A percentile compares a stretch with the other conserved stretches of the same genome.
Evolutionary conservation across 2,888 invertebrate species (phyloP).

Genomic region (Dorcus hopei): DNA sequence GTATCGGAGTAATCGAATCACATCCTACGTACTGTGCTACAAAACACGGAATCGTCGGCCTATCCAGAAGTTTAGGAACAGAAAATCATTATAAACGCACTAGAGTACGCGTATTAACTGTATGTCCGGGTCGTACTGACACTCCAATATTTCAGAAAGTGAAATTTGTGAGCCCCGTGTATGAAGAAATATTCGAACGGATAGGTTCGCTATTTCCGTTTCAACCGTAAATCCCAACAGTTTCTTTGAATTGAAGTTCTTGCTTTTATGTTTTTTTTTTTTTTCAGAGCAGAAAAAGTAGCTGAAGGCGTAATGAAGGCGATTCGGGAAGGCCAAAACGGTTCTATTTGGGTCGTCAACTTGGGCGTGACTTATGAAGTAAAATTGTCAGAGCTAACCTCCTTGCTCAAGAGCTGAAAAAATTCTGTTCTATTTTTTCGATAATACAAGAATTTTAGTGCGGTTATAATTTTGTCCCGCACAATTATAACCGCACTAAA

Average conservation of each 20-base stretch:
- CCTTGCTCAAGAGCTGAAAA: too few relatives aligned
- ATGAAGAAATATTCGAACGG: neutral
- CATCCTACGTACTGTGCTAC: conserved; percentile 8
- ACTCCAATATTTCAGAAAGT: neutral
- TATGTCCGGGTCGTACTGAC: conserved; percentile 11
- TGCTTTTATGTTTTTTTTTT: too few relatives aligned
- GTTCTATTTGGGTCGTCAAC: conserved; percentile 50
- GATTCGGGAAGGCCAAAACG: conserved; percentile 44
- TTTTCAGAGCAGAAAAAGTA: conserved; percentile 41
- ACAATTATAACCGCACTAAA: too few relatives aligned
- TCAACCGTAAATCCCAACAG: too few relatives aligned
- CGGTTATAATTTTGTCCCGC: too few relatives aligned
- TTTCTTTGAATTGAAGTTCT: too few relatives aligned
- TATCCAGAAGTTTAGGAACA: conserved; percentile 1
- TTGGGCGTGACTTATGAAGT: conserved; percentile 27
- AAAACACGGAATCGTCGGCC: conserved; percentile 5
- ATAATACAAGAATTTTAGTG: too few relatives aligned
- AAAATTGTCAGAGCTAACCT: too few relatives aligned
- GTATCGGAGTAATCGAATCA: neutral
- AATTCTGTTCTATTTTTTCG: too few relatives aligned
- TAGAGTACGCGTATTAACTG: conserved; percentile 6
- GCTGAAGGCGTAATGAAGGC: conserved; percentile 46
- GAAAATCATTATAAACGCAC: conserved; percentile 3
- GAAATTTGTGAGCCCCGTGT: neutral
- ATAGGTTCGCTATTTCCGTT: too few relatives aligned